These are phyloP conservation scores for Hormaphis cornu DNA, from an alignment of 1,140 invertebrate species.

Conservation along the genomic window DNA sequence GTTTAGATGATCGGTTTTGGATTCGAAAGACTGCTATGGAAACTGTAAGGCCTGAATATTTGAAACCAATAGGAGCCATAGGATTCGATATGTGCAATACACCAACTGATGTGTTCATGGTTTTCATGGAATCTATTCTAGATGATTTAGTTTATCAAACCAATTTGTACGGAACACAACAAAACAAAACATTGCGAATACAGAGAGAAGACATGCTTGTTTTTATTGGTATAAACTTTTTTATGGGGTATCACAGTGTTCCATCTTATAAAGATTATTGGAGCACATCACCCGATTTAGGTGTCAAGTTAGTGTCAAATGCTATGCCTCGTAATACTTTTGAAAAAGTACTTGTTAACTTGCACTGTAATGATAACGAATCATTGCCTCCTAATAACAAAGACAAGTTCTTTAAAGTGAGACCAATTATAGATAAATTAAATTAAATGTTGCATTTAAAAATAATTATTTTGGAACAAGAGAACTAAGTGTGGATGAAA, in stretches of 20 bases:
- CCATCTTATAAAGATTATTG: conserved; percentile 32
- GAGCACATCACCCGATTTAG: neutral
- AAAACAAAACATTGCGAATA: neutral
- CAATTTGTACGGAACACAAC: neutral
- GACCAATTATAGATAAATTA: neutral
- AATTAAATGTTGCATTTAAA: conserved; percentile 34
- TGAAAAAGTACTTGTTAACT: neutral
- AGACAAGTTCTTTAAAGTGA: neutral
- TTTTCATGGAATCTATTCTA: neutral
- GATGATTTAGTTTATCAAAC: neutral
- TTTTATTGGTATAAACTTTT: conserved; percentile 38
- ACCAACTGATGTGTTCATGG: neutral
- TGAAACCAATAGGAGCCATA: neutral
- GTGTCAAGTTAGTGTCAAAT: neutral
- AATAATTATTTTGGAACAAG: conserved; percentile 24
- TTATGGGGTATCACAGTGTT: conserved; percentile 39
- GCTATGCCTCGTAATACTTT: neutral
- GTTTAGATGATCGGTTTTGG: no score
- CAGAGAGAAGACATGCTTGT: conserved; percentile 35
- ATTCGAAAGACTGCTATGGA: neutral
- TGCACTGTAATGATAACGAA: neutral
- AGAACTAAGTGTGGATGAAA: conserved; percentile 31
- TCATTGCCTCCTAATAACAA: neutral
- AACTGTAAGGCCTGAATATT: neutral
- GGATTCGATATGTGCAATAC: neutral